These are phyloP conservation scores for Napeogenes sylphis DNA, from an alignment of 2,888 invertebrate species.

Conservation along the genomic window DNA sequence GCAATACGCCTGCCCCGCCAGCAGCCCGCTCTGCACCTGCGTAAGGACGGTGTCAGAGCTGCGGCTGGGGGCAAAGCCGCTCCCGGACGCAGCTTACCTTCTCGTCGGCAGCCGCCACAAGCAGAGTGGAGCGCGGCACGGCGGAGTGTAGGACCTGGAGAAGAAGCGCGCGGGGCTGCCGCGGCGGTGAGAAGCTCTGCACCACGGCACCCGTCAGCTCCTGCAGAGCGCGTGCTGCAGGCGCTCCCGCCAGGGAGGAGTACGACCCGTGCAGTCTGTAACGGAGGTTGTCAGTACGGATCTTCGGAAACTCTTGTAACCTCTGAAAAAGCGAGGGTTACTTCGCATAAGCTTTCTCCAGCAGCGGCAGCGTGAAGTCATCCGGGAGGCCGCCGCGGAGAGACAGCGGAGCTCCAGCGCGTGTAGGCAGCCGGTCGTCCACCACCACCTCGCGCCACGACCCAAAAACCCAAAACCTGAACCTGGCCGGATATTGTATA, in stretches of 20 bases:
- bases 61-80: neutral
- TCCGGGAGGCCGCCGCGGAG: conserved; percentile 65
- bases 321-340: conserved; percentile 43
- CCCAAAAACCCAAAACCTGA: conserved; percentile 89
- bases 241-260: conserved; percentile 67
- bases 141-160: conserved; percentile 83
- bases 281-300: conserved; percentile 1
- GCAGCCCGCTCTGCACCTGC: conserved; percentile 79
- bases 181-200: conserved; percentile 82
- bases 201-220: conserved; percentile 86
- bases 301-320: neutral
- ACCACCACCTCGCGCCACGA: conserved; percentile 85
- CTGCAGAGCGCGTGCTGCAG: conserved; percentile 83
- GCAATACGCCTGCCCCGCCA: conserved; percentile 83
- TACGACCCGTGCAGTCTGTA: conserved; percentile 75
- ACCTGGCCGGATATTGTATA: conserved; percentile 60
- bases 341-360: conserved; percentile 91
- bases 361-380: conserved; percentile 87
- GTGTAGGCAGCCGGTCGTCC: conserved; percentile 86
- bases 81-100: too few species aligned
- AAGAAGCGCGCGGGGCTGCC: conserved; percentile 81
- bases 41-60: conserved; percentile 14
- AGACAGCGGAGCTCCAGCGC: conserved; percentile 80
- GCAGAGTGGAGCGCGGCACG: conserved; percentile 82
- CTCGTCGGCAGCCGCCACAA: conserved; percentile 76